phyloP scores from a whole-genome alignment of 1,140 invertebrate species.

The Hylaeus volcanicus region DNA sequence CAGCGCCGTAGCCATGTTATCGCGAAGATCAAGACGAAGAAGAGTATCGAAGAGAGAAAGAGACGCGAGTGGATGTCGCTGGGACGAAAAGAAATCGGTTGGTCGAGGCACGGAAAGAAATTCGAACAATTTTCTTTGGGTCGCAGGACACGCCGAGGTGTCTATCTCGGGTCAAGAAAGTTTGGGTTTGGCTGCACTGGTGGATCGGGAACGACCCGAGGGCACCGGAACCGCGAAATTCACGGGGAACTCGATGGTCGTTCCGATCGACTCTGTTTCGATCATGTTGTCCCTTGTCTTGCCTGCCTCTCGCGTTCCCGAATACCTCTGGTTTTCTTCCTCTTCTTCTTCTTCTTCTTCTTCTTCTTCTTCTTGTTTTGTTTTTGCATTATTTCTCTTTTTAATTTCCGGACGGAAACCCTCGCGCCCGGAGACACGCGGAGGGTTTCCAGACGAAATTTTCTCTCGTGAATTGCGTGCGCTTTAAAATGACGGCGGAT shows the following conservation, averaged over 20 bases:
- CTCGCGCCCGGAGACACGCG: conserved; percentile 43
- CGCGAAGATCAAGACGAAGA: conserved; percentile 49
- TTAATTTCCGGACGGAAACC: conserved; percentile 38
- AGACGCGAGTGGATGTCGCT: not conserved
- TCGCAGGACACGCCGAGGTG: not conserved
- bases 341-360: conserved; percentile 28
- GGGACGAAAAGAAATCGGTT: conserved; percentile 6
- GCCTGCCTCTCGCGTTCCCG: not conserved
- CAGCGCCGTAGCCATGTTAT: conserved; percentile 65
- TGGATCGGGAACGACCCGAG: conserved; percentile 20
- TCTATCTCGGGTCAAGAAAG: conserved; percentile 9
- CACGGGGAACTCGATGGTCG: not conserved
- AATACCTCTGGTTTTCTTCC: not conserved
- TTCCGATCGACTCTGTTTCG: too few species aligned
- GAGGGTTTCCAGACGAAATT: conserved; percentile 34
- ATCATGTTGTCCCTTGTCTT: not conserved
- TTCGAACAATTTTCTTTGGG: conserved; percentile 6
- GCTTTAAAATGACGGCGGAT: conserved; percentile 63
- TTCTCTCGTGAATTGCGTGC: conserved; percentile 30
- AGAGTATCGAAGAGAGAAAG: conserved; percentile 22
- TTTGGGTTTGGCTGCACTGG: not conserved
- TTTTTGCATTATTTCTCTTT: conserved; percentile 22
- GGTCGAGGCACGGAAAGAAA: conserved; percentile 15
- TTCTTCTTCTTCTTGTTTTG: conserved; percentile 5
- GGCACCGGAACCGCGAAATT: conserved; percentile 5